phyloP scores from a whole-genome alignment of 2,113 vertebrate species.

The Rhinoptilus africanus region DNA sequence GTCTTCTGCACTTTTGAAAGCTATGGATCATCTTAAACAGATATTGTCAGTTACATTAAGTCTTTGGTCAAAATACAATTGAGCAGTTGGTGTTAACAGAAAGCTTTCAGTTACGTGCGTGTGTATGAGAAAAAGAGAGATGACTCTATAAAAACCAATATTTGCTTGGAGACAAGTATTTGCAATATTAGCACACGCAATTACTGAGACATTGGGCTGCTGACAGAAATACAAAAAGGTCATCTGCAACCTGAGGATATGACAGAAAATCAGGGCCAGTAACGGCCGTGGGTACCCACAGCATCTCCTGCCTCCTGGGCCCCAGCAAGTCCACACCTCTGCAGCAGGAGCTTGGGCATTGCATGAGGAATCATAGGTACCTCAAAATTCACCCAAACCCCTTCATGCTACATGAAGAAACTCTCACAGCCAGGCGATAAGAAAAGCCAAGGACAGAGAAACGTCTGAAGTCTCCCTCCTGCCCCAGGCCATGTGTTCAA shows the following conservation, averaged over 20 bases:
- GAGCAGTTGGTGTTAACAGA: background rate
- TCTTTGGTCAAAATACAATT: background rate
- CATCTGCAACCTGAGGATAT: background rate
- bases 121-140: background rate
- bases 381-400: background rate
- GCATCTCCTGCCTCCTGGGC: background rate
- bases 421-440: background rate
- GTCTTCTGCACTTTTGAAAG: background rate
- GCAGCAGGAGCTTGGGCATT: background rate
- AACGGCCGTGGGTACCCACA: fast-evolving
- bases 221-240: background rate
- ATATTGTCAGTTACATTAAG: background rate
- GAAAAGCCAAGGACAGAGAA: background rate
- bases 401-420: background rate
- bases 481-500: background rate
- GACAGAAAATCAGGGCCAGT: background rate
- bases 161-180: background rate
- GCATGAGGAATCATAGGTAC: background rate
- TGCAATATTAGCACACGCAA: background rate
- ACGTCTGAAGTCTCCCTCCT: background rate
- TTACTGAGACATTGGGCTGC: background rate
- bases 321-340: fast-evolving
- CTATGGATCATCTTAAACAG: background rate
- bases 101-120: background rate
- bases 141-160: background rate